phyloP scores from a whole-genome alignment of 2,113 vertebrate genomes.

The Paradoxurus hermaphroditus region DNA sequence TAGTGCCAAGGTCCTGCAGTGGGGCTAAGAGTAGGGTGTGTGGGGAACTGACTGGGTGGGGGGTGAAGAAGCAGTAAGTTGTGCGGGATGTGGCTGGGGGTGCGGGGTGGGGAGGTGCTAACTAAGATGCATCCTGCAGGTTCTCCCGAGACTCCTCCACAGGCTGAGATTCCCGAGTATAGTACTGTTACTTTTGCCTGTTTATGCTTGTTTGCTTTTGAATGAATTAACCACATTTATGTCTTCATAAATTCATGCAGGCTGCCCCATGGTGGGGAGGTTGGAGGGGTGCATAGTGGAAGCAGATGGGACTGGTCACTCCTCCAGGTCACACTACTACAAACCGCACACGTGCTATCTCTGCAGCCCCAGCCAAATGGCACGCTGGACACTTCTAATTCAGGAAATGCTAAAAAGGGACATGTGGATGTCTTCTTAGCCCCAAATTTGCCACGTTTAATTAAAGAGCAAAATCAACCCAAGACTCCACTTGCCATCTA shows the following conservation, averaged over 20 bases:
- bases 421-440: background rate
- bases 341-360: background rate
- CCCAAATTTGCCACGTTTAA: background rate
- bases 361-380: background rate
- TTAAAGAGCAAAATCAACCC: background rate
- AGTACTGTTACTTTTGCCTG: background rate
- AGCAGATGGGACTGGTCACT: background rate
- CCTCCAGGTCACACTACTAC: background rate
- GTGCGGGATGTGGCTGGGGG: fast-evolving
- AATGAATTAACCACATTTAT: background rate
- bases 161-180: background rate
- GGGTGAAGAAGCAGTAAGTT: fast-evolving
- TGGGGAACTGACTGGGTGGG: background rate
- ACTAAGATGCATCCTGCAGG: too few relatives aligned
- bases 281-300: fast-evolving
- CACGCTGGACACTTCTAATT: background rate
- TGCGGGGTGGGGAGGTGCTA: background rate
- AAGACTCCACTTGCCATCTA: background rate
- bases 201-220: background rate
- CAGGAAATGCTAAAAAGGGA: background rate
- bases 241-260: background rate
- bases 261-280: background rate
- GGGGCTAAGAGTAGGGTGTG: fast-evolving
- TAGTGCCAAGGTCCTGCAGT: background rate
- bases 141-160: background rate